Conservation (phyloP, 2,113 vertebrate species). For the Uria aalge region DNA sequence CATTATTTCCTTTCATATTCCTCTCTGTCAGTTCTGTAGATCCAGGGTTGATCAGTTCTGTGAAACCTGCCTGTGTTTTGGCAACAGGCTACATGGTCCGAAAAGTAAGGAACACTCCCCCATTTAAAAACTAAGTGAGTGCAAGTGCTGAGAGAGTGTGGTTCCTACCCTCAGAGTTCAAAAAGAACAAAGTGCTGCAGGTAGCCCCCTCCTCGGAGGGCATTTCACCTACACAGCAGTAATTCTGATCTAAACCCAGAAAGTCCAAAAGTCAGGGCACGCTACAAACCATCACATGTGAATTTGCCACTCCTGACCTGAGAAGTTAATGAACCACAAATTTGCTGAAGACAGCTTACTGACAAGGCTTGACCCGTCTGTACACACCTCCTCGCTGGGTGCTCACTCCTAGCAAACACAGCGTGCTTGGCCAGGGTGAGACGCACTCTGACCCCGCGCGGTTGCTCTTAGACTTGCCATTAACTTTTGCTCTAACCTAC, state of each 20-base stretch:
- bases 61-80: background rate
- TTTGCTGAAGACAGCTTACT: background rate
- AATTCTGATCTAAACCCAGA: background rate
- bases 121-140: background rate
- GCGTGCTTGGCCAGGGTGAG: background rate
- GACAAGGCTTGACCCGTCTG: fast-evolving
- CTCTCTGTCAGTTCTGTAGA: background rate
- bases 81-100: background rate
- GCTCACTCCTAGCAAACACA: background rate
- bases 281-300: background rate
- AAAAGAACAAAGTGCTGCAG: background rate
- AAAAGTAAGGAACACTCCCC: background rate
- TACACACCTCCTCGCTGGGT: background rate
- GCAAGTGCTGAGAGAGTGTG: fast-evolving
- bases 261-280: background rate
- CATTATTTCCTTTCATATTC: background rate
- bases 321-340: background rate
- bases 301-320: background rate
- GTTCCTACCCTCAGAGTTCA: background rate
- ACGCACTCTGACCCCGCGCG: fast-evolving
- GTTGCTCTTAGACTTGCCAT: background rate
- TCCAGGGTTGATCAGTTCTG: background rate
- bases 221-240: fast-evolving
- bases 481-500: background rate
- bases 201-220: background rate